Conservation (phyloP, 2,888 invertebrate species). For the Pristionchus entomophagus region DNA sequence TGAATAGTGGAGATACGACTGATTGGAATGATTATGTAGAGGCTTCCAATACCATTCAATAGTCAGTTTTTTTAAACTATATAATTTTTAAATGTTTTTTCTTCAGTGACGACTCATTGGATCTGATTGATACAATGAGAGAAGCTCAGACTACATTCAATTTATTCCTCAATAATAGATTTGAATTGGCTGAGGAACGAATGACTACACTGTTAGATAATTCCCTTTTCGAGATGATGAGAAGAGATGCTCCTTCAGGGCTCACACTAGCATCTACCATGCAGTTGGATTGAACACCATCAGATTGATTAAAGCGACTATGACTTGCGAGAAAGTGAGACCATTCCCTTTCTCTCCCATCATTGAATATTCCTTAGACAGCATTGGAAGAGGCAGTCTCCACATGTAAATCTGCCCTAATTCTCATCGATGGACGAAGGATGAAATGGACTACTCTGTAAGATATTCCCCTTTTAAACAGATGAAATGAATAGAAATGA, state of each 20-base stretch:
- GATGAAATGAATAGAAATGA: too few relatives aligned
- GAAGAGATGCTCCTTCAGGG: slow-evolving; percentile 79
- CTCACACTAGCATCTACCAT: slow-evolving; percentile 90
- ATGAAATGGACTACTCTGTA: slow-evolving; percentile 58
- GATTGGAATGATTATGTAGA: slow-evolving; percentile 8
- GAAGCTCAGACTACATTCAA: slow-evolving; percentile 88
- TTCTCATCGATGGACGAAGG: slow-evolving; percentile 66
- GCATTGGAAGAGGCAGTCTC: slow-evolving; percentile 31
- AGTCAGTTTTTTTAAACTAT: neutral
- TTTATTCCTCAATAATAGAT: slow-evolving; percentile 92
- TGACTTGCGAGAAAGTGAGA: slow-evolving; percentile 89
- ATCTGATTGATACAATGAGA: slow-evolving; percentile 83
- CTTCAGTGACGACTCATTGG: slow-evolving; percentile 68
- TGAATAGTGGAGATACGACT: slow-evolving; percentile 3
- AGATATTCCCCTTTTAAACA: too few relatives aligned
- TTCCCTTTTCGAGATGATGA: too few relatives aligned
- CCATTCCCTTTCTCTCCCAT: neutral
- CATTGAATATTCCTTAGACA: neutral
- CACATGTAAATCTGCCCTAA: slow-evolving; percentile 52
- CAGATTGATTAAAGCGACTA: slow-evolving; percentile 90
- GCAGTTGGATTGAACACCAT: slow-evolving; percentile 91
- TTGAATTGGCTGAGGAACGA: slow-evolving; percentile 86
- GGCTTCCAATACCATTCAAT: slow-evolving; percentile 25
- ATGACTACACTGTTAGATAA: slow-evolving; percentile 86
- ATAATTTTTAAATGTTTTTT: neutral